phyloP scores from a whole-genome alignment of 64 coral and sea anemone species.

The Astreopora myriophthalma region DNA sequence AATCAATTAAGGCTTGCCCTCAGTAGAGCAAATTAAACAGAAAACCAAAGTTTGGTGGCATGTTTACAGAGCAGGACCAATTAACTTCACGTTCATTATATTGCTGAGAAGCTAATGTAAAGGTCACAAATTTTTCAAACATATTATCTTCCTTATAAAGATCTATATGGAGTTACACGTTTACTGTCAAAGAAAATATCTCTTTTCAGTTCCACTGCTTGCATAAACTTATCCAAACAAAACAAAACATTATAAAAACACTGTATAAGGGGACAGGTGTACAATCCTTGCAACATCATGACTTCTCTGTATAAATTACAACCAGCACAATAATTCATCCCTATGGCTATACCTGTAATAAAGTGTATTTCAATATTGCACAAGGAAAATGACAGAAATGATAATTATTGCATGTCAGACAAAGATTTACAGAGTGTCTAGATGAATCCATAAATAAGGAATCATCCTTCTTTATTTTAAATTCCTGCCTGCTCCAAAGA shows the following conservation, averaged over 20 bases:
- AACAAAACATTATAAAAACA: neutral
- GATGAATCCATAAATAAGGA: neutral
- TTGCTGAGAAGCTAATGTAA: conserved; percentile 1
- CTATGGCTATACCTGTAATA: neutral
- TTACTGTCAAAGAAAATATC: conserved; percentile 17
- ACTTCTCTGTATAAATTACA: conserved; percentile 29
- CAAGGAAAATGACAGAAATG: neutral
- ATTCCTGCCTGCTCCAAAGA: neutral
- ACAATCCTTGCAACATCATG: neutral
- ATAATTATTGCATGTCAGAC: neutral
- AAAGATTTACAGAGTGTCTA: neutral
- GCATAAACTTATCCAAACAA: conserved; percentile 9
- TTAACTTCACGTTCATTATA: conserved; percentile 58
- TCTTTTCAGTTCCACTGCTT: neutral
- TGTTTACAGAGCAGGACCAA: conserved; percentile 77
- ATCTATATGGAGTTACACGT: conserved; percentile 1
- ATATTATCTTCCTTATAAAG: conserved; percentile 26
- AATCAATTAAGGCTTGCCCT: conserved; percentile 77
- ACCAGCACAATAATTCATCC: neutral
- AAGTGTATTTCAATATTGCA: neutral
- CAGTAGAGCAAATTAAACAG: conserved; percentile 76
- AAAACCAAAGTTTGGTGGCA: conserved; percentile 68
- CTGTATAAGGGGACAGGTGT: neutral
- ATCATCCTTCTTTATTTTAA: neutral
- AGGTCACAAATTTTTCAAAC: neutral